Evolutionary conservation across 2,797 vertebrate genomes (phyloP).

Genomic region (Loris lydekkerianus): DNA sequence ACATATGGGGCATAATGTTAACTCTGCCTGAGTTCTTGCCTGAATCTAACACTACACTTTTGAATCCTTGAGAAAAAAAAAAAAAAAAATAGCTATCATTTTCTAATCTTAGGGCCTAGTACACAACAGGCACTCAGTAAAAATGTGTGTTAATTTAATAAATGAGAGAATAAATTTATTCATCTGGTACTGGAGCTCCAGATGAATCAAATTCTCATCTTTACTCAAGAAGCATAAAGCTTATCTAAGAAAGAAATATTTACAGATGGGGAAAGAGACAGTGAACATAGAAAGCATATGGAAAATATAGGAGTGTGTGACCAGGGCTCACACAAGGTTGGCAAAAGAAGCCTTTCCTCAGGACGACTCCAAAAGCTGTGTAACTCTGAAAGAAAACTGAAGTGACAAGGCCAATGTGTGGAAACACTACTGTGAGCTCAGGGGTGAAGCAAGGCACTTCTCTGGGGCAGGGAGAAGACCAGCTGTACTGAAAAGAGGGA

Average conservation of each 20-base stretch:
- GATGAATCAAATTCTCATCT: not conserved
- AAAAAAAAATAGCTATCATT: conserved; percentile 23
- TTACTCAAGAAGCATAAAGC: not conserved
- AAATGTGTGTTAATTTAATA: conserved; percentile 35
- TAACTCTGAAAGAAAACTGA: not conserved
- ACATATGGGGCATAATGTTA: not conserved
- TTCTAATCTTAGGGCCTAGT: not conserved
- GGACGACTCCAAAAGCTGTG: not conserved
- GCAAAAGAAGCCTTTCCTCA: not conserved
- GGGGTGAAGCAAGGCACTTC: not conserved
- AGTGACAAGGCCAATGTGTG: not conserved
- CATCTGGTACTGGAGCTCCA: not conserved
- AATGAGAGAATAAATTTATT: conserved; percentile 37
- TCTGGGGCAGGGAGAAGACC: not conserved
- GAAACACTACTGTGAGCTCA: not conserved
- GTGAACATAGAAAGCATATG: not conserved
- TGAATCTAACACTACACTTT: not conserved
- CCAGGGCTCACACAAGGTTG: not conserved
- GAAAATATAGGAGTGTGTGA: not conserved
- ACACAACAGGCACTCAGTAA: conserved; percentile 32
- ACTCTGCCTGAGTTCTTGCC: not conserved
- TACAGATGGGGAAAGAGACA: not conserved
- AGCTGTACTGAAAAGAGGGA: not conserved
- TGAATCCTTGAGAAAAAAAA: not conserved
- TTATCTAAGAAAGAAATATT: not conserved